Base-by-base conservation (phyloP, 2,888 invertebrate genomes). In the Pegoplata infirma region DNA sequence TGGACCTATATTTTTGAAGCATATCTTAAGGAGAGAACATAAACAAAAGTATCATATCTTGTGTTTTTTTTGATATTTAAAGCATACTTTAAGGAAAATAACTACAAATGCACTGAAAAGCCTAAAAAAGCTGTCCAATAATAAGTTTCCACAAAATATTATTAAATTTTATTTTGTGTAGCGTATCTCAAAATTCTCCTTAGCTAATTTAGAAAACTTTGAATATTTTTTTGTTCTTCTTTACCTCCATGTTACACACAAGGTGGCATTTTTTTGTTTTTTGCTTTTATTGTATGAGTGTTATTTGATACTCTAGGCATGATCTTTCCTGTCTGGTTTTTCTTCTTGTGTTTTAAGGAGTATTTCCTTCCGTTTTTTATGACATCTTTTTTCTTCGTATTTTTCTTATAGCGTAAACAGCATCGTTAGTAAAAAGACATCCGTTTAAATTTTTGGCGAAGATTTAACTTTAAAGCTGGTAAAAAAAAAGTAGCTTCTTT, bases 261-360 rank as follows among this genome's bases (percentile, higher is more conserved):
- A 12, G 36, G 36, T 40, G 36, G n/a, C n/a, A n/a, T 10, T 32
- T 25, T 53, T 25, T 21, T n/a, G 17, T 40, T 49, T 49, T 19
- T 21, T 21, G 36, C 32, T 17, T 36, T 32, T 49, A 44, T 47
- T 32, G 16, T 63, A 21, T 12, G 17, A 49, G 12, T 67, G 72
- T 44, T 58, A 77, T 72, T 77, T 68, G 69, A 77, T 77, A 68
- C 67, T 53, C 51, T 25, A 73, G 77, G 72, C 77, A 77, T 77
- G 72, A 67, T 77, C 76, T 76, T 69, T 69, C 56, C 59, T 59
- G 76, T 59, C 66, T 67, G 66, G 17, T 25, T 56, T 40, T n/a
- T 17, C 46, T 49, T 7, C 12, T 10, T 40, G n/a, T 40, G 10
- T n/a, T 40, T 40, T 40, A 40, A 40, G 36, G 5, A 40, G 36